phyloP scores from a whole-genome alignment of 2,113 vertebrate genomes.

The Xenopus tropicalis region DNA sequence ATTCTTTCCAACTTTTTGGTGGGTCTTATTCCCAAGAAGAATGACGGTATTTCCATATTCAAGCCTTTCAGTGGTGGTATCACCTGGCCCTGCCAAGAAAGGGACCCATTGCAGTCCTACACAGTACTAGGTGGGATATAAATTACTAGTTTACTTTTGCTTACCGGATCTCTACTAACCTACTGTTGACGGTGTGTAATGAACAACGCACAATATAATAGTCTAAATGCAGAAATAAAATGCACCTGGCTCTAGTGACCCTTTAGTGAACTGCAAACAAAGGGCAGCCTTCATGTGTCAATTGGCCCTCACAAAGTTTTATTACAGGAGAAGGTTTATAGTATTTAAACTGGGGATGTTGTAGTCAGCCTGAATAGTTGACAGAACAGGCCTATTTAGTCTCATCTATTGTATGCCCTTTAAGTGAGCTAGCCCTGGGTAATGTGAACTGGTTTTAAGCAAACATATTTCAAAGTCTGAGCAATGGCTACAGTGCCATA shows the following conservation, averaged over 20 bases:
- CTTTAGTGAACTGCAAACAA: conserved; percentile 36
- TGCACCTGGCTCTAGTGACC: conserved; percentile 32
- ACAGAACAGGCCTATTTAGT: conserved; percentile 6
- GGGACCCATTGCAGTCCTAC: too few species aligned
- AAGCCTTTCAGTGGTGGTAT: too few species aligned
- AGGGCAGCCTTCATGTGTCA: conserved; percentile 32
- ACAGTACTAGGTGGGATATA: not conserved
- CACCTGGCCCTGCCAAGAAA: too few species aligned
- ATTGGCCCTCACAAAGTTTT: conserved; percentile 42
- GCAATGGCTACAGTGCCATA: conserved; percentile 14
- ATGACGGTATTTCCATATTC: too few species aligned
- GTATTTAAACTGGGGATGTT: conserved; percentile 38
- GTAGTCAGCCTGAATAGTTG: conserved; percentile 30
- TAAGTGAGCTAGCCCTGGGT: conserved; percentile 25
- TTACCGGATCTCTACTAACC: not conserved
- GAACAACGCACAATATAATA: not conserved
- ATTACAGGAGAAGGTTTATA: conserved; percentile 35
- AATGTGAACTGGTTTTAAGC: conserved; percentile 15
- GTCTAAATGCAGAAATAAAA: conserved; percentile 3
- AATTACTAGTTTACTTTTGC: conserved; percentile 6
- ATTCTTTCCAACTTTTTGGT: too few species aligned
- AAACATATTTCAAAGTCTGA: conserved; percentile 26
- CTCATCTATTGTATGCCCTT: conserved; percentile 23
- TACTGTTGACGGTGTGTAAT: not conserved
- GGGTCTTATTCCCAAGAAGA: too few species aligned